Evolutionary conservation across 2,113 vertebrate species (phyloP), one percentile per base, ranked within the genome.

Genomic region (Istiophorus platypterus): DNA sequence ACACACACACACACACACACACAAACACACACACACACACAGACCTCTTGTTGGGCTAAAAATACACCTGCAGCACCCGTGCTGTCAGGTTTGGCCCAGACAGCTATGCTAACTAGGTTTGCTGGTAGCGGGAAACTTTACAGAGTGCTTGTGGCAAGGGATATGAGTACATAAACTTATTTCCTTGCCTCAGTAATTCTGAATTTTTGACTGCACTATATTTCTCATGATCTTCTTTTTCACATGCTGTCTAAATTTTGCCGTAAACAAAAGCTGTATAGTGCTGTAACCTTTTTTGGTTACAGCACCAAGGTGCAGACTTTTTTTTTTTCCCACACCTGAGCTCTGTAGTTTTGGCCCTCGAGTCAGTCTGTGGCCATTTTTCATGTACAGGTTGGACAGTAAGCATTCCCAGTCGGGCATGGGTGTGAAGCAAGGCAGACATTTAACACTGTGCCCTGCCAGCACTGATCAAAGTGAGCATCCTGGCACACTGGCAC

Each of bases 31-130:
- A 14, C 26, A 51, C 26, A 52, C 31, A 80, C 58, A 82, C 67
- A 80, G 5, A 20, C 52, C 68, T 54, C 77, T 71, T 54, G 17
- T 41, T 86, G 80, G 70, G 80, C 82, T 90, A 85, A 89, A 93
- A 92, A 92, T 88, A 92, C 82, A 89, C 81, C 86, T 84, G 80
- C 65, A 85, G 70, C 69, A 72, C 49, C 39, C 34, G 24, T 45
- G 34, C 72, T 87, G 82, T 79, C 82, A 88, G 71, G 31, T 37
- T 64, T 61, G 75, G 71, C 76, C 64, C 59, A 84, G 52, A 71
- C 77, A 68, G 74, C 54, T 66, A 79, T 82, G 82, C 84, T 82
- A 90, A 91, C 81, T 81, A 88, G 82, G 62, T 85, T 85, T 76
- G 58, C 75, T 17, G 57, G 67, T 78, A 54, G 59, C 52, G 27